Evolutionary conservation across 2,797 vertebrate genomes (phyloP).

Genomic region (Myotis planiceps): DNA sequence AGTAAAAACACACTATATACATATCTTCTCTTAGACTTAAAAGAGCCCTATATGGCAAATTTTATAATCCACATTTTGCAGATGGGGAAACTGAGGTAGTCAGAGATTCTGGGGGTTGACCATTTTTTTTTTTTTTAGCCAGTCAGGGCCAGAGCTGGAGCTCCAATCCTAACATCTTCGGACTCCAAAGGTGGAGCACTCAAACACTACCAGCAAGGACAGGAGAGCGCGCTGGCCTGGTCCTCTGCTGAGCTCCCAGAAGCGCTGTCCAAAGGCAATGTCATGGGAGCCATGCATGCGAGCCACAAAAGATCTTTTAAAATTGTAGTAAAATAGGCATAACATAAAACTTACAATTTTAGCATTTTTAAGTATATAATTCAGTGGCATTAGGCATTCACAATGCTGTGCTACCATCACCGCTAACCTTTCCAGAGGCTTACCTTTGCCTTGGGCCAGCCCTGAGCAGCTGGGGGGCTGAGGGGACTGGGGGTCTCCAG

Average conservation of each 20-base stretch:
- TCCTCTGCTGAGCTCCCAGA: not conserved
- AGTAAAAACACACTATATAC: not conserved
- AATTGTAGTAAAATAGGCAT: not conserved
- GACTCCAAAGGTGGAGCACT: not conserved
- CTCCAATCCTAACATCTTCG: not conserved
- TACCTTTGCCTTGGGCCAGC: no score
- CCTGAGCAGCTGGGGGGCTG: fast-evolving
- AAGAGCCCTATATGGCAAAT: not conserved
- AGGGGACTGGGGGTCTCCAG: no score
- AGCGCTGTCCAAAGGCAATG: not conserved
- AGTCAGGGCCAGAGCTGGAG: not conserved
- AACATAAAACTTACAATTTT: not conserved
- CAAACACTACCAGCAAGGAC: no score
- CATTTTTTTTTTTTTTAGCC: not conserved
- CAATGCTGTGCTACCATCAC: not conserved
- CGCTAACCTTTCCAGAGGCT: not conserved
- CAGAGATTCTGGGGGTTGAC: not conserved
- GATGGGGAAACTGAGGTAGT: not conserved
- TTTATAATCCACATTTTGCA: not conserved
- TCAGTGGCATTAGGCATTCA: not conserved
- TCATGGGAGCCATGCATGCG: not conserved
- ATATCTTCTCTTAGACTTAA: not conserved
- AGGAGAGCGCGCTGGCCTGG: not conserved
- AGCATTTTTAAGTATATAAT: not conserved
- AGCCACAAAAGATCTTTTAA: not conserved